Evolutionary conservation across 2,888 invertebrate species (phyloP).

Genomic region (Serripes groenlandicus): DNA sequence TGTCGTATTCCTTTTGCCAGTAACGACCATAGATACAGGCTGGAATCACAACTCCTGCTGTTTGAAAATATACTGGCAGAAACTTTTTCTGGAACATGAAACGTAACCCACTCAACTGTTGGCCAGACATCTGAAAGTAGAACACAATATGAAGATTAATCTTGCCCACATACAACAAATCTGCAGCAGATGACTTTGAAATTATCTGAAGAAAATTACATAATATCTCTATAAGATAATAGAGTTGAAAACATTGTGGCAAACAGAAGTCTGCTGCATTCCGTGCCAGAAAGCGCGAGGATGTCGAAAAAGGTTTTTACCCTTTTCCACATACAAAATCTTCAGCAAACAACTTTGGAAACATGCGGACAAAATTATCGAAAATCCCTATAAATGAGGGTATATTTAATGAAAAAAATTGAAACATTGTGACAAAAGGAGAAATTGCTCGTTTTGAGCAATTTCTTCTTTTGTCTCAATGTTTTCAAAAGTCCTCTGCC

Average conservation of each 20-base stretch:
- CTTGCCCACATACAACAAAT: not conserved
- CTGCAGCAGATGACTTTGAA: not conserved
- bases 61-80: not conserved
- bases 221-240: not conserved
- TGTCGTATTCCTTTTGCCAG: constrained; percentile 35
- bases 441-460: not conserved
- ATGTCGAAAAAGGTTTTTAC: not conserved
- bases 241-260: not conserved
- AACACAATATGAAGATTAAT: not conserved
- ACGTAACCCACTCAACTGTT: constrained; percentile 35
- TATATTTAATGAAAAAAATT: no score
- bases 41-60: not conserved
- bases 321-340: no score
- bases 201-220: not conserved
- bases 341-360: no score
- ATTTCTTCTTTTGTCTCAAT: not conserved
- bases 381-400: no score
- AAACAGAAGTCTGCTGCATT: not conserved
- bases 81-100: constrained; percentile 48
- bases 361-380: no score
- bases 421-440: not conserved
- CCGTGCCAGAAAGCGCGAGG: not conserved
- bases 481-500: no score
- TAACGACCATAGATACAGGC: not conserved
- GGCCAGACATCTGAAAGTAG: constrained; percentile 13